Base-by-base conservation (phyloP, 2,113 vertebrate species). In the Silurus asotus region DNA sequence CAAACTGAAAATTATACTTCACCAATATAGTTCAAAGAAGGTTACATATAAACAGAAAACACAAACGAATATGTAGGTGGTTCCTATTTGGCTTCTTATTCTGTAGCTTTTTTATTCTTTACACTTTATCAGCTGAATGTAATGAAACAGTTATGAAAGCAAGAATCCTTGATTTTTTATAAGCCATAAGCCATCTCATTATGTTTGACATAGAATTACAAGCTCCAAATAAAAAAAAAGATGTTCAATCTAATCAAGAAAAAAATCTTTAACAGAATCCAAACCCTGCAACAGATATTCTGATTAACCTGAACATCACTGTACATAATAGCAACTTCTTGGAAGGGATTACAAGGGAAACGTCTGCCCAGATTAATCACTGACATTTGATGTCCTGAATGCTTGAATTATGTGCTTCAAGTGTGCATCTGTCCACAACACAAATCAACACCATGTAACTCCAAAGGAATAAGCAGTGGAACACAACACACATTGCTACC, bases 361-460 rank as follows among this genome's bases (percentile, higher is more conserved):
- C 77, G 49, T 75, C 48, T 55, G 8, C 28, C 45, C 70, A 78
- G 90, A 91, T 90, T 90, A 88, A 87, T 84, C 48, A 58, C 61
- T n/a, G 77, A 70, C 53, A n/a, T 85, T 87, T 87, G 48, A 88
- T 62, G 69, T 87, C 58, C 82, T 51, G n/a, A 55, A 82, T 76
- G 89, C 92, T 92, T 89, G 37, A 37, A 37, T 37, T 37, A 37
- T 37, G 37, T 37, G 91, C 82, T 92, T 91, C 87, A 93, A 95
- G 91, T 93, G 94, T 91, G 93, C 94, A 94, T 91, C 95, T 93
- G 91, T 86, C 85, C 89, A 88, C 88, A 89, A 89, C 86, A 88
- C n/a, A 96, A 95, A 95, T 94, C 93, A 96, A 90, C 96, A 94
- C 92, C 83, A 79, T 91, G 91, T 93, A 91, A 90, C 82, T 87